Percentiles rank a stretch among this genome's conserved stretches.
Conservation (phyloP, 2,888 invertebrate genomes). For the Ligdia adustata region DNA sequence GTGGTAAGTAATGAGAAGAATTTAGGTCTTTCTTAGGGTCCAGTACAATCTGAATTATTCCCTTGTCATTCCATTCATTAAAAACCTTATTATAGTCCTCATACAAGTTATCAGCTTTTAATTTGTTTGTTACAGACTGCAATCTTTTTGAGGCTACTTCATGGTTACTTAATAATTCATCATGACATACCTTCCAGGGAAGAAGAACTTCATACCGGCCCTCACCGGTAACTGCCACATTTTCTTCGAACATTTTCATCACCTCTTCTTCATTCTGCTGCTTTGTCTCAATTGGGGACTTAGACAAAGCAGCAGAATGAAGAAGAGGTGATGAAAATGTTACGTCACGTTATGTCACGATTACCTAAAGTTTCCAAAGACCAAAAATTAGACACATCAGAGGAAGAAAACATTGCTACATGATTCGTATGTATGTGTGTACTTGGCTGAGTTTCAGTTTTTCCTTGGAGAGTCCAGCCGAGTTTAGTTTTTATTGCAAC, state of each 20-base stretch:
- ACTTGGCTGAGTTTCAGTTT: background rate
- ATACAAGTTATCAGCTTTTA: background rate
- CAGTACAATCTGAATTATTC: background rate
- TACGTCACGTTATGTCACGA: no score
- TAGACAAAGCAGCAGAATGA: no score
- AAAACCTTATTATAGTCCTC: background rate
- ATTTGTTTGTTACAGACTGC: background rate
- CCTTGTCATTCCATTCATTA: background rate
- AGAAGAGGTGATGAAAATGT: no score
- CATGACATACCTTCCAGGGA: conserved; percentile 1
- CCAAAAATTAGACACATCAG: conserved; percentile 3
- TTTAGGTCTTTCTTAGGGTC: background rate
- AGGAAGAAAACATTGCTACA: background rate
- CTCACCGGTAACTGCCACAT: background rate
- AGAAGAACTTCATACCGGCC: conserved; percentile 11
- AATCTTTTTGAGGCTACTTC: no score
- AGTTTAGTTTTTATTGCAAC: conserved; percentile 5
- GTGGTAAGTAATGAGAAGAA: conserved; percentile 1
- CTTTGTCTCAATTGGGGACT: conserved; percentile 1
- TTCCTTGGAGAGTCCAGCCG: conserved; percentile 7
- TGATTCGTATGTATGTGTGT: background rate
- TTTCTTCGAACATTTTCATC: background rate
- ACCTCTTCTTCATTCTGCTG: background rate
- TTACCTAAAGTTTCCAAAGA: conserved; percentile 2
- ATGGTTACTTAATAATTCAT: no score